These are phyloP conservation scores for Callosobruchus maculatus DNA, from an alignment of 2,888 invertebrate species.

Conservation along the genomic window DNA sequence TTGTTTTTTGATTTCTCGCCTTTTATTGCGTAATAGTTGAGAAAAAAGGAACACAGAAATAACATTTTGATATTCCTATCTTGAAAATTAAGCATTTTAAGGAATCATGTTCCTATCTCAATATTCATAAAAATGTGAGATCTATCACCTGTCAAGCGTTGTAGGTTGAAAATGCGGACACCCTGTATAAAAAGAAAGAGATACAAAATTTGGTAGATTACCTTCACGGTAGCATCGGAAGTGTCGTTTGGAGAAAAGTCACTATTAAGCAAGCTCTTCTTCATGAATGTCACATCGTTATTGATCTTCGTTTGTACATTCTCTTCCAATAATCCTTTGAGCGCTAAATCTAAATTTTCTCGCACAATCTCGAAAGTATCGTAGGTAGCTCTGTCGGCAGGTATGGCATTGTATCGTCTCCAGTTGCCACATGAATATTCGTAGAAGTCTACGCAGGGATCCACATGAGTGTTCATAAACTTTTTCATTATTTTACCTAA, in stretches of 20 bases:
- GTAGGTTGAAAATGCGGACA: no score
- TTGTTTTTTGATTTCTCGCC: no score
- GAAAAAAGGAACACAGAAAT: no score
- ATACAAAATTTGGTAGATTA: conserved; percentile 2
- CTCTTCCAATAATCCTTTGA: conserved; percentile 44
- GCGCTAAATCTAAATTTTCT: conserved; percentile 70
- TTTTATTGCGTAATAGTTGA: no score
- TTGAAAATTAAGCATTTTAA: no score
- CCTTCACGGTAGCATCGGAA: conserved; percentile 56
- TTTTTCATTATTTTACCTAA: conserved; percentile 58
- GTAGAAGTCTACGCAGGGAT: conserved; percentile 82
- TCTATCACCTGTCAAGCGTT: no score
- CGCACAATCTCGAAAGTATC: conserved; percentile 88
- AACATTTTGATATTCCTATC: no score
- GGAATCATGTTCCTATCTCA: no score
- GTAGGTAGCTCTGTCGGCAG: conserved; percentile 82
- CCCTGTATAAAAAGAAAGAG: no score
- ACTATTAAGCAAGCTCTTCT: conserved; percentile 22
- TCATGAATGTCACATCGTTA: not conserved
- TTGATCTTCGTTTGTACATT: conserved; percentile 1
- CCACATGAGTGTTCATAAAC: conserved; percentile 68
- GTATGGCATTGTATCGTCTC: conserved; percentile 79
- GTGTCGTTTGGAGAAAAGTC: conserved; percentile 22
- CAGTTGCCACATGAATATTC: conserved; percentile 85
- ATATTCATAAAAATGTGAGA: no score